Evolutionary conservation across 2,113 vertebrate species (phyloP), one percentile per base, ranked within the genome.

Genomic region (Craseonycteris thonglongyai): DNA sequence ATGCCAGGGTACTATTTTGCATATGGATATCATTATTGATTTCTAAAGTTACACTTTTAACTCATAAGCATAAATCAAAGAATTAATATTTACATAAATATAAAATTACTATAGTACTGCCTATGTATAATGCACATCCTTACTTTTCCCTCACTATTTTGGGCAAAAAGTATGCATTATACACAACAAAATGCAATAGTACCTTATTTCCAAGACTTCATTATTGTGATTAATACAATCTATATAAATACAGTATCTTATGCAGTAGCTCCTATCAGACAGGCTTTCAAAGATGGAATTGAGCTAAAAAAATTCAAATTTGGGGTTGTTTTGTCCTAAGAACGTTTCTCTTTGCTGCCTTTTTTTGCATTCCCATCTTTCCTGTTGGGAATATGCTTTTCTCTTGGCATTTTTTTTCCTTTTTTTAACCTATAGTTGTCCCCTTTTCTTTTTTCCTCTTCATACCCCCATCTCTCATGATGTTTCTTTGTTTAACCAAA

Each of bases 231-330:
- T 58, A 78, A 69, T 61, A 42, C 2, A 61, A 15, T 30, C 10
- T 58, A 2, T 65, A 38, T 26, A 28, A 74, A 38, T 21, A 15
- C 38, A 61, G 7, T 26, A 1, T 83, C 15, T 26, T 33, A 24
- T 30, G 4, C 8, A 56, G 8, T 21, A 9, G 19, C 2, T n/a
- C 3, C 58, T 75, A 16, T 2, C 51, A 1, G 11, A 6, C 2
- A 47, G n/a, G 2, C 40, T 47, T 68, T 49, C 7, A 61, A 68
- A 51, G 18, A 72, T 22, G 5, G 4, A 8, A 10, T 9, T 80
- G 26, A 2, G 7, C 11, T 51, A 33, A 47, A 75, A 40, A 88
- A 28, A 86, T n/a, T 59, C 16, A 45, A 19, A 54, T 40, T 10
- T n/a, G n/a, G 47, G 1, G 2, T 54, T 1, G 0, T n/a, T 79